A percentile compares a stretch with the other conserved stretches of the same genome.
These are phyloP conservation scores for Rhyacophila evoluta DNA, from an alignment of 2,888 invertebrate species.

Conservation along the genomic window DNA sequence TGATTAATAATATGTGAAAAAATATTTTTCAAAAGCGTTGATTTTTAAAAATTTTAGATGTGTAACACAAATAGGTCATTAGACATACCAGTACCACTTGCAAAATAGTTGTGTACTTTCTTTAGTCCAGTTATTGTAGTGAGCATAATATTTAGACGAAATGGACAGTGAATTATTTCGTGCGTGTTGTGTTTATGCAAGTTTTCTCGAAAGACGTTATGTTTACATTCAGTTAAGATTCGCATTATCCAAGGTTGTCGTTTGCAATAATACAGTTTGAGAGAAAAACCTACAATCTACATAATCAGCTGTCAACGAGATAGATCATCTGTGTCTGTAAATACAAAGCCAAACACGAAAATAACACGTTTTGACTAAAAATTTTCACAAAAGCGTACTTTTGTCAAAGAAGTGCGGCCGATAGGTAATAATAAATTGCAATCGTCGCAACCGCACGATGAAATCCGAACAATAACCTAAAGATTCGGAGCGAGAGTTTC, in stretches of 20 bases:
- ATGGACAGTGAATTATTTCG: conserved; percentile 42
- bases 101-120: conserved; percentile 53
- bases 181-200: conserved; percentile 36
- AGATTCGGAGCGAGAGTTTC: conserved; percentile 59
- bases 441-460: conserved; percentile 58
- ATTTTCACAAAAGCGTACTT: conserved; percentile 56
- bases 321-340: conserved; percentile 72
- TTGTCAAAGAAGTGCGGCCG: background rate
- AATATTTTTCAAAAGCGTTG: background rate
- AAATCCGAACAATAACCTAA: conserved; percentile 71
- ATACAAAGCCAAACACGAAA: conserved; percentile 70
- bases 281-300: conserved; percentile 69
- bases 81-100: conserved; percentile 50
- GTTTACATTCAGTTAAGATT: conserved; percentile 47
- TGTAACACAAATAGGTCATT: conserved; percentile 46
- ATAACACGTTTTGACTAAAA: conserved; percentile 63
- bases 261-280: conserved; percentile 45
- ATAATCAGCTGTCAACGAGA: conserved; percentile 73
- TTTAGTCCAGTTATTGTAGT: conserved; percentile 51
- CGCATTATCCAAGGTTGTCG: conserved; percentile 47
- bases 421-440: conserved; percentile 30
- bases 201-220: conserved; percentile 37
- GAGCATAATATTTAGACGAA: conserved; percentile 51
- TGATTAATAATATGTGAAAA: background rate
- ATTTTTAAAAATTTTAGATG: conserved; percentile 30